Percentiles rank a stretch among this genome's conserved stretches.
phyloP scores from a whole-genome alignment of 2,888 invertebrate species.

The Junonia oenone region DNA sequence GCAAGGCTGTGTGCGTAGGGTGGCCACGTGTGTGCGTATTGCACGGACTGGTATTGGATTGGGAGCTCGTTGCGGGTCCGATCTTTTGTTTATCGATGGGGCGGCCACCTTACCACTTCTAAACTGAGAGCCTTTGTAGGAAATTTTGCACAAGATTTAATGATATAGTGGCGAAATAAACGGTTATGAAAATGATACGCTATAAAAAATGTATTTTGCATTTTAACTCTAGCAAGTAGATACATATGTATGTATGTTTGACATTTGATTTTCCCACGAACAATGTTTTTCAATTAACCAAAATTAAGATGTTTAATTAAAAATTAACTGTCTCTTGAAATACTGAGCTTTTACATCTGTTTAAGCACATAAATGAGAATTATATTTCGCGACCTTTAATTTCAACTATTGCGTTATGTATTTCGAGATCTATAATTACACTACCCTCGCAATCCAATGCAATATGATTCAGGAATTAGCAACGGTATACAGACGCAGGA shows the following conservation, averaged over 20 bases:
- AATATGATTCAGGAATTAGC: conserved; percentile 42
- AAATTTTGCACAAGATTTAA: conserved; percentile 20
- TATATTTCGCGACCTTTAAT: background rate
- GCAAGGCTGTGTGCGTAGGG: conserved; percentile 26
- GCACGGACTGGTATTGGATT: conserved; percentile 33
- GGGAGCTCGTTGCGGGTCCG: conserved; percentile 48
- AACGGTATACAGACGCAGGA: conserved; percentile 48
- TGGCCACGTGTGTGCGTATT: conserved; percentile 20
- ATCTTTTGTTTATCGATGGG: conserved; percentile 62
- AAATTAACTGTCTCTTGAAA: too few species aligned
- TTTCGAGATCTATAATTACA: background rate
- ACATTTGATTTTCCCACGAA: too few species aligned
- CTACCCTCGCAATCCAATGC: conserved; percentile 8
- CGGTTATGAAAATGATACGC: background rate
- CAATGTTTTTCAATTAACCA: too few species aligned
- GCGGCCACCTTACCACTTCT: conserved; percentile 37
- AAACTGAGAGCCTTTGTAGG: conserved; percentile 23
- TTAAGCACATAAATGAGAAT: too few species aligned
- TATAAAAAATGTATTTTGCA: background rate
- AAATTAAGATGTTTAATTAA: too few species aligned
- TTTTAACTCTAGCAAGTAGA: background rate
- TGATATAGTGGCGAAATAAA: background rate
- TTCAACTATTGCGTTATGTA: background rate
- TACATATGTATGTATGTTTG: too few species aligned
- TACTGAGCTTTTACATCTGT: too few species aligned